phyloP scores from a whole-genome alignment of 2,797 vertebrate species.

The Notamacropus eugenii region DNA sequence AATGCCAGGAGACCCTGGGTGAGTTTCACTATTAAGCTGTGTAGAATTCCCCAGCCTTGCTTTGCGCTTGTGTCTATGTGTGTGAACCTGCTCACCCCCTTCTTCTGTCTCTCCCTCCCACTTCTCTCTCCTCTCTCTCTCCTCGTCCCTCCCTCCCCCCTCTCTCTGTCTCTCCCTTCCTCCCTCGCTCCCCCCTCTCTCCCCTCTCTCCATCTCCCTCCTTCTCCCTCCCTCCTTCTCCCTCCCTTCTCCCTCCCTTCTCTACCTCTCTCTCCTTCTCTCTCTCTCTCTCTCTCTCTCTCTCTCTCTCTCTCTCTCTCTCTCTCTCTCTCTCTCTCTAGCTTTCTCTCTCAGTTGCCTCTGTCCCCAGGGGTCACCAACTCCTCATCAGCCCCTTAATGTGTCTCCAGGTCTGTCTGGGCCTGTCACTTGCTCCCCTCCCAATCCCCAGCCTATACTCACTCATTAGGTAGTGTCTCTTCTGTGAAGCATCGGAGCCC shows the following conservation, averaged over 20 bases:
- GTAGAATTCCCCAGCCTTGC: neutral
- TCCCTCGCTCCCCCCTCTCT: no score
- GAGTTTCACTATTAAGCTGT: neutral
- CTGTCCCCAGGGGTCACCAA: neutral
- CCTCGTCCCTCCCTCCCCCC: neutral
- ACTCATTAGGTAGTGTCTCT: fast-evolving
- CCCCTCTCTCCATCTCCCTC: fast-evolving
- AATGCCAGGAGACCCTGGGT: neutral
- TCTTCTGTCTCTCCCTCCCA: neutral
- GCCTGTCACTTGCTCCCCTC: neutral
- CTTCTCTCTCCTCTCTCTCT: no score
- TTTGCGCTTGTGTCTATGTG: neutral
- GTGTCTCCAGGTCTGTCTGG: neutral
- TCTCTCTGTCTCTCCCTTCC: neutral
- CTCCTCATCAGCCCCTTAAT: neutral
- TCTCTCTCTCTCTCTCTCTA: fast-evolving
- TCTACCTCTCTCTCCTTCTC: fast-evolving
- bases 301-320: fast-evolving
- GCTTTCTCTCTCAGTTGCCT: neutral
- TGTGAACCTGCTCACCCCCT: neutral
- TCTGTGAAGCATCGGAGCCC: neutral
- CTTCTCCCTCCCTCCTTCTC: fast-evolving
- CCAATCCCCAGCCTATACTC: neutral
- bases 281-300: fast-evolving
- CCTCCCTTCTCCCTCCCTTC: no score